These are phyloP conservation scores for Hippocampus abdominalis DNA, from an alignment of 2,113 vertebrate species.

Conservation along the genomic window DNA sequence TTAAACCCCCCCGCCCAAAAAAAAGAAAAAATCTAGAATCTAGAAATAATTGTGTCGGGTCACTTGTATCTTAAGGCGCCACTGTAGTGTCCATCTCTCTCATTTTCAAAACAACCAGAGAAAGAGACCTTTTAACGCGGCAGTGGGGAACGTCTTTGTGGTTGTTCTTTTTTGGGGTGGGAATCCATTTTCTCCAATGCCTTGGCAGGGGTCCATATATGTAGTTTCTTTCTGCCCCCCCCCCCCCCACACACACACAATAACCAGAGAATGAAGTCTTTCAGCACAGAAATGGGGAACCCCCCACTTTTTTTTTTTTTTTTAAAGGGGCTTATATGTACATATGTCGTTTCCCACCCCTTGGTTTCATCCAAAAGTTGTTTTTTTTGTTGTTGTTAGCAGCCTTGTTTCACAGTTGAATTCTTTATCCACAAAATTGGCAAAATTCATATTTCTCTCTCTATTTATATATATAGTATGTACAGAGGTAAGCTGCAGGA, in stretches of 20 bases:
- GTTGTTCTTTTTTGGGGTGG: neutral
- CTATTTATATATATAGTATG: constrained; percentile 24
- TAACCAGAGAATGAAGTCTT: neutral
- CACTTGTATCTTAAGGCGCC: neutral
- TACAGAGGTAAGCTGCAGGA: constrained; percentile 37
- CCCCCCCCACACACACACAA: too few species aligned
- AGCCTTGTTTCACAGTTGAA: constrained; percentile 84
- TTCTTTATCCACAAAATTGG: constrained; percentile 72
- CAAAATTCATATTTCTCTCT: constrained; percentile 49
- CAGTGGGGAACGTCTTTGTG: neutral
- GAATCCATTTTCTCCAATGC: neutral
- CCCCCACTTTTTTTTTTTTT: neutral
- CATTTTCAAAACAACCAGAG: constrained; percentile 43
- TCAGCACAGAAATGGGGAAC: neutral
- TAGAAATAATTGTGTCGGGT: neutral
- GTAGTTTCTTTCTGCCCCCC: neutral
- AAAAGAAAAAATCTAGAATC: neutral
- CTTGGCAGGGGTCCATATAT: neutral
- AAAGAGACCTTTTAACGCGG: constrained; percentile 30
- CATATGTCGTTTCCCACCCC: neutral
- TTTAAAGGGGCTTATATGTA: too few species aligned
- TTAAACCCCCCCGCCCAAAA: neutral
- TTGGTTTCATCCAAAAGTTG: neutral
- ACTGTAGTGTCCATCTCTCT: neutral
- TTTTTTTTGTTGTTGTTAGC: constrained; percentile 49